Percentiles rank a stretch among this genome's conserved stretches.
Evolutionary conservation across 2,113 vertebrate species (phyloP).

Genomic region (Pseudois nayaur): DNA sequence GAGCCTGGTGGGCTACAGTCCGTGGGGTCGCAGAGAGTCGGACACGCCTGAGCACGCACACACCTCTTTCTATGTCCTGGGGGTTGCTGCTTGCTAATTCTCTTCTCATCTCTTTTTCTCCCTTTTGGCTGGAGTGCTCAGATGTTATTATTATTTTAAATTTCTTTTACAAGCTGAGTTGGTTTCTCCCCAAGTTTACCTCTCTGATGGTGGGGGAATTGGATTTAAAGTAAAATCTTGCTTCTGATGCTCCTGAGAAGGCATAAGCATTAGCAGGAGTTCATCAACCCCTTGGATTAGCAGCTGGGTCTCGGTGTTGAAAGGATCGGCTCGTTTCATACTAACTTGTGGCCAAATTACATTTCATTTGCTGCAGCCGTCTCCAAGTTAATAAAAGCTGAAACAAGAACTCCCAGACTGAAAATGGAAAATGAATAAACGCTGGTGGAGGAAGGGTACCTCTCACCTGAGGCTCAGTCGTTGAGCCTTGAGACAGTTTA

Average conservation of each 20-base stretch:
- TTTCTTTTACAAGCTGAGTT: neutral
- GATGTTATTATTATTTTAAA: no score
- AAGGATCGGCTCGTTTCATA: neutral
- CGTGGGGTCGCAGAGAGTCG: neutral
- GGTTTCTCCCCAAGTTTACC: neutral
- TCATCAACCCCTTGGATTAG: neutral
- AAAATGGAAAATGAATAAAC: constrained; percentile 27
- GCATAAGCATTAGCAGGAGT: neutral
- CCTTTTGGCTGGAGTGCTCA: neutral
- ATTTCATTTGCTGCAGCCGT: neutral
- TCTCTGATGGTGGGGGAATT: neutral
- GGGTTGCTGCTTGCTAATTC: accelerated
- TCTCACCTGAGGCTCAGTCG: constrained; percentile 29
- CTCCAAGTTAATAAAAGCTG: constrained; percentile 42
- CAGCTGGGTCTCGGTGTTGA: neutral
- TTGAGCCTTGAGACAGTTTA: constrained; percentile 39
- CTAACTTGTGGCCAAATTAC: neutral
- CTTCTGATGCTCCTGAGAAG: neutral
- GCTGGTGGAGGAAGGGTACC: neutral
- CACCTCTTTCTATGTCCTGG: no score
- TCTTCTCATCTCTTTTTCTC: accelerated
- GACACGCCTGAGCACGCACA: neutral
- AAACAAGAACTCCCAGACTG: neutral
- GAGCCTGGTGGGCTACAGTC: neutral
- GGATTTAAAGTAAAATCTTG: neutral